Evolutionary conservation across 2,797 vertebrate genomes (phyloP).

Genomic region (Serranus cabrilla): DNA sequence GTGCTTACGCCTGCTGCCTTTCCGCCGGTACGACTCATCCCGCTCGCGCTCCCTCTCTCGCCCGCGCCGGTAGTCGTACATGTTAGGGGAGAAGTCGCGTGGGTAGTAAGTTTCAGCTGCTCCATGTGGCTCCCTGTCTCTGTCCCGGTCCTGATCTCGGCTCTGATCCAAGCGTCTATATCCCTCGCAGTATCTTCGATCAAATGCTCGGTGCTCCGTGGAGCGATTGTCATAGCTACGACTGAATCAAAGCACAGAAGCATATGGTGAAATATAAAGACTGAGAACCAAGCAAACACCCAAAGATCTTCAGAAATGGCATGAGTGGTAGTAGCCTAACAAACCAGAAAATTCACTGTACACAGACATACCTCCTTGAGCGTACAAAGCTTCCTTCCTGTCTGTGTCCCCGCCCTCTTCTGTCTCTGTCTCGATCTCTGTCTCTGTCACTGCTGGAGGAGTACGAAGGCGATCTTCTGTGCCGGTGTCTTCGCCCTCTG

Average conservation of each 20-base stretch:
- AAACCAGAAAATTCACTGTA: not conserved
- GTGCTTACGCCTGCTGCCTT: constrained; percentile 98
- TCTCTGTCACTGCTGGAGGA: constrained; percentile 92
- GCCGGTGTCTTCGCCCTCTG: constrained; percentile 90
- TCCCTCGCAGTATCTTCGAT: constrained; percentile 92
- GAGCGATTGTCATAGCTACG: constrained; percentile 93
- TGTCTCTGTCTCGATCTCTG: constrained; percentile 73
- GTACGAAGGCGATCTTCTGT: constrained; percentile 90
- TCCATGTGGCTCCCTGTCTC: constrained; percentile 82
- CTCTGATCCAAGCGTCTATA: constrained; percentile 92
- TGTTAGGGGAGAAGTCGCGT: constrained; percentile 86
- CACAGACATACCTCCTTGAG: constrained; percentile 90
- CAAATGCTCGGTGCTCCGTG: constrained; percentile 90
- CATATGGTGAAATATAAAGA: not conserved
- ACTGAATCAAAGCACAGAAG: constrained; percentile 48
- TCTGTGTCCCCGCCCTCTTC: constrained; percentile 85
- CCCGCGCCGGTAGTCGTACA: constrained; percentile 91
- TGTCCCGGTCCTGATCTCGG: constrained; percentile 88
- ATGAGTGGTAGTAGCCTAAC: not conserved
- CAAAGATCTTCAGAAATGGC: not conserved
- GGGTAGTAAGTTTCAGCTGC: constrained; percentile 89
- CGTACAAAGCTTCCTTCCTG: constrained; percentile 92
- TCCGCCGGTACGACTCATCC: constrained; percentile 87
- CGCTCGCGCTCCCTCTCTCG: constrained; percentile 87
- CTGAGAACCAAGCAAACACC: not conserved